Percentiles rank a stretch among this genome's conserved stretches.
Conservation (phyloP, 2,797 vertebrate genomes). For the Okamejei kenojei region DNA sequence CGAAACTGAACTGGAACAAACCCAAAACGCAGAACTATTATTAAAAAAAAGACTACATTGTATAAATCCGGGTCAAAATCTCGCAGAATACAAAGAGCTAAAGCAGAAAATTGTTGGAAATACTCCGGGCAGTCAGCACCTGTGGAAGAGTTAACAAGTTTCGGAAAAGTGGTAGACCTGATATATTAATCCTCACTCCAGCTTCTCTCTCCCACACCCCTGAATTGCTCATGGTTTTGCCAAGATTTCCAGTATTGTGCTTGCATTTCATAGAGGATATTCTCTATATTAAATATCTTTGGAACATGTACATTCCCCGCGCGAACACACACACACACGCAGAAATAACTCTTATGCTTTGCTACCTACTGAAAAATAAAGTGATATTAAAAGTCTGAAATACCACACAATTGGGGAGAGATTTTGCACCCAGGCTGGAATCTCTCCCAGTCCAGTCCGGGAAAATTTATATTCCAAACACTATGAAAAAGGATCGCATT, state of each 20-base stretch:
- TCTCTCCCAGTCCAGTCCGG: too few relatives aligned
- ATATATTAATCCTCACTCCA: not conserved
- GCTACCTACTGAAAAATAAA: too few relatives aligned
- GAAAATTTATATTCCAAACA: too few relatives aligned
- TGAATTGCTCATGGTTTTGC: not conserved
- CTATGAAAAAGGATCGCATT: too few relatives aligned
- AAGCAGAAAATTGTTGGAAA: not conserved
- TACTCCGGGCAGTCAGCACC: not conserved
- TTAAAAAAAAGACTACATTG: not conserved
- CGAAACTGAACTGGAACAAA: not conserved
- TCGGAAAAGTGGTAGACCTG: not conserved
- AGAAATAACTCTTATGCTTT: not conserved
- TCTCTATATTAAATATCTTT: not conserved
- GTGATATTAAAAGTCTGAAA: too few relatives aligned
- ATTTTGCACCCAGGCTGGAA: too few relatives aligned
- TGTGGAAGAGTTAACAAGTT: not conserved
- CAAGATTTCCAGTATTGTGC: not conserved
- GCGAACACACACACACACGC: not conserved
- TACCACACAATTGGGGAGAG: too few relatives aligned
- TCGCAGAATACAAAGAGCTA: not conserved
- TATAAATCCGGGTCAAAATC: not conserved
- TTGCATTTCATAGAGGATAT: not conserved
- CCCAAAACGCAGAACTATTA: not conserved
- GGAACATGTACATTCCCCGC: not conserved
- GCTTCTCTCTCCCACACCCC: not conserved